Conservation (phyloP, 1,140 invertebrate genomes). For the Magallana angulata region DNA sequence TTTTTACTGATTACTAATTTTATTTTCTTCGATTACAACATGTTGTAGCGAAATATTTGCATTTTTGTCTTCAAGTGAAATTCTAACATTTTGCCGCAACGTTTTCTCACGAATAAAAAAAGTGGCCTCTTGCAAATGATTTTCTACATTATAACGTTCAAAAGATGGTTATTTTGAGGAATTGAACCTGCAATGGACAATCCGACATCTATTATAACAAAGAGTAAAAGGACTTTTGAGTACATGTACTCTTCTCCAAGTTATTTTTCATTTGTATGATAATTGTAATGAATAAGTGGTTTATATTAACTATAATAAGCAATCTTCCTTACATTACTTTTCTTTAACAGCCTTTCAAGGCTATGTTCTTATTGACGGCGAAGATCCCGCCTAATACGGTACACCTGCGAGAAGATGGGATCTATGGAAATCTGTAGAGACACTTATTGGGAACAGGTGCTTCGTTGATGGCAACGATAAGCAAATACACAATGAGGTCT, state of each 20-base stretch:
- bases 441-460: not conserved
- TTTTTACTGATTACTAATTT: slow-evolving; percentile 21
- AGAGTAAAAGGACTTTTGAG: too few relatives aligned
- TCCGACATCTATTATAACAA: too few relatives aligned
- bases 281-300: too few relatives aligned
- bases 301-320: too few relatives aligned
- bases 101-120: too few relatives aligned
- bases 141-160: too few relatives aligned
- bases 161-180: too few relatives aligned
- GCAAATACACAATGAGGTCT: slow-evolving; percentile 22
- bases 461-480: slow-evolving; percentile 21
- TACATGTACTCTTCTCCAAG: too few relatives aligned
- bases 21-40: not conserved
- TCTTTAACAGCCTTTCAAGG: not conserved
- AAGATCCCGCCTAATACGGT: not conserved
- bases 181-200: too few relatives aligned
- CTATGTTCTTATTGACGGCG: not conserved
- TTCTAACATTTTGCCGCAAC: not conserved
- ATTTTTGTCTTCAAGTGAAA: not conserved
- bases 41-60: not conserved
- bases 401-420: slow-evolving; percentile 25
- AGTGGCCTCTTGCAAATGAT: too few relatives aligned
- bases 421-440: slow-evolving; percentile 29
- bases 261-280: too few relatives aligned
- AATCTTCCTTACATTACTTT: not conserved